phyloP scores from a whole-genome alignment of 1,140 invertebrate species.

The Diachasma alloeum region DNA sequence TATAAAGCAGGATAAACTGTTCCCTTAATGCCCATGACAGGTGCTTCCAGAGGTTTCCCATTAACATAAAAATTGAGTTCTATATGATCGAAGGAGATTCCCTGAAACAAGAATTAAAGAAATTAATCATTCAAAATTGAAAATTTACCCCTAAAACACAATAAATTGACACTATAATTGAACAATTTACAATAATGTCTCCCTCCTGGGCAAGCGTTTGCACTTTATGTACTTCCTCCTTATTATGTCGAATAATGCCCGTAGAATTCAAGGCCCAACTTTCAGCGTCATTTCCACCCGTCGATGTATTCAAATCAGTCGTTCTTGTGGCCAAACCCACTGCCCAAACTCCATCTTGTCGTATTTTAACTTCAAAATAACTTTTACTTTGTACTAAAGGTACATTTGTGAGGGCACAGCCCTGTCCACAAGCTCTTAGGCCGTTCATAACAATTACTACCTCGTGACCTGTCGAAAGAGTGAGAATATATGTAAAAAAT shows the following conservation, averaged over 20 bases:
- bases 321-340: conserved; percentile 90
- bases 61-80: conserved; percentile 96
- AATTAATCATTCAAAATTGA: not conserved
- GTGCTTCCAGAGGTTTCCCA: conserved; percentile 85
- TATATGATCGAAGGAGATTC: conserved; percentile 95
- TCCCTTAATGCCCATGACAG: conserved; percentile 89
- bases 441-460: conserved; percentile 98
- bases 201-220: conserved; percentile 84
- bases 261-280: conserved; percentile 95
- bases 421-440: conserved; percentile 92
- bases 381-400: conserved; percentile 97
- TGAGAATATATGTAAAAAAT: conserved; percentile 21
- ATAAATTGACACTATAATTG: conserved; percentile 1
- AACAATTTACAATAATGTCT: conserved; percentile 82
- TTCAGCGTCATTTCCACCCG: conserved; percentile 84
- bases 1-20: conserved; percentile 93
- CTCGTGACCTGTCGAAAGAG: conserved; percentile 82
- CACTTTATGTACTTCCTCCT: conserved; percentile 80
- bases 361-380: conserved; percentile 98
- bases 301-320: conserved; percentile 83
- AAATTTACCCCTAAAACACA: not conserved
- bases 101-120: conserved; percentile 68
- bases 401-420: conserved; percentile 91
- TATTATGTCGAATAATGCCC: conserved; percentile 85
- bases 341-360: conserved; percentile 95